Base-by-base conservation (phyloP, 2,888 invertebrate species). In the Sminthurides aquaticus region DNA sequence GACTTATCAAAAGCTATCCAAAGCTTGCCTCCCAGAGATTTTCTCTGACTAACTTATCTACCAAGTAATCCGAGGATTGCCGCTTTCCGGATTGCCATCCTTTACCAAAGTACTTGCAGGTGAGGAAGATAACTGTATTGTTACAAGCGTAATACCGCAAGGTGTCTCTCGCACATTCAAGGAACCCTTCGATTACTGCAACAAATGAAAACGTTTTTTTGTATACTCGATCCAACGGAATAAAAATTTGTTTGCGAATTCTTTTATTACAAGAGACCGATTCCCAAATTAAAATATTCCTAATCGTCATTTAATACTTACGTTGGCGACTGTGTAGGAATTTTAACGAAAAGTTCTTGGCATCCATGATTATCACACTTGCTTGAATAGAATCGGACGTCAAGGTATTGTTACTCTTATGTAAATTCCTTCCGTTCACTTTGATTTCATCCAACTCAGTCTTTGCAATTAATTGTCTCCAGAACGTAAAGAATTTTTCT, bases 381-480 rank as follows among this genome's bases (percentile, higher is more conserved):
- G 11, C 43, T 43, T 43, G 43, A 18, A 43, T 18, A 43, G 43
- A 43, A 18, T 43, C 43, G 18, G 43, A 8, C 8, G 43, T 43
- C 8, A 43, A 18, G 8, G 11, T 8, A 8, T 8, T 18, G 43
- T 18, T 43, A 43, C 18, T 43, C 8, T 8, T 18, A 43, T 43
- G 8, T 8, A 8, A 18, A 8, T 43, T 43, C 43, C 43, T 8
- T n/a, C n/a, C n/a, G 43, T 43, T 43, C 43, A 43, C 11, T 15
- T 57, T 29, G 26, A 57, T 57, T 2, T 28, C 57, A 20, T 27
- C 18, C 28, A 27, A 20, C 22, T 57, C 57, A 15, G 34, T 22
- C 28, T 29, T 27, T 2, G 28, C 28, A 29, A 57, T 26, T n/a
- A 57, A n/a, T 29, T 57, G 57, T 3, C 25, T 3, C 57, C 57